These are phyloP conservation scores for Pangasius krempfi DNA, from an alignment of 2,797 vertebrate species.

Conservation along the genomic window DNA sequence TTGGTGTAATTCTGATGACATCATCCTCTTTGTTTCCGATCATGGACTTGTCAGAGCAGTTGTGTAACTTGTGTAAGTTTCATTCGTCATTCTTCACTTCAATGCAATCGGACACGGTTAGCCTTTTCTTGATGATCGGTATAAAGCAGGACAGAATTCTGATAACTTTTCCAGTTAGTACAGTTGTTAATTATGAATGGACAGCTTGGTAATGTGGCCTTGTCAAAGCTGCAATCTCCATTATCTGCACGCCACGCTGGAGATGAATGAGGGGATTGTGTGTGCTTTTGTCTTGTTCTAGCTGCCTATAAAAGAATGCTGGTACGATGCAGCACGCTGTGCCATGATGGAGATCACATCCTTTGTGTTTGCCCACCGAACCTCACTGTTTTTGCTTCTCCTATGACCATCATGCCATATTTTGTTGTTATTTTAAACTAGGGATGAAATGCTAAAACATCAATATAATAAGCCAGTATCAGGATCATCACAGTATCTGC, in stretches of 20 bases:
- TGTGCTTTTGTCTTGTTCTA: slow-evolving; percentile 64
- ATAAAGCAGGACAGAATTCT: background rate
- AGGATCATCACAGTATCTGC: background rate
- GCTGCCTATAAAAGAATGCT: slow-evolving; percentile 67
- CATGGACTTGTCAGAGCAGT: background rate
- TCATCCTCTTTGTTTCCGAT: background rate
- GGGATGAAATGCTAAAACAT: background rate
- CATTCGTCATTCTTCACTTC: background rate
- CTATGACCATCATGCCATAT: slow-evolving; percentile 11
- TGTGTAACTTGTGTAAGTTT: background rate
- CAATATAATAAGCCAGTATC: background rate
- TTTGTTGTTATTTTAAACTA: background rate
- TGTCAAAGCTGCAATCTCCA: slow-evolving; percentile 49
- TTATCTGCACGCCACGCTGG: slow-evolving; percentile 70
- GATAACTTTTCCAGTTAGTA: slow-evolving; percentile 11
- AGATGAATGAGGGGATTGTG: slow-evolving; percentile 74
- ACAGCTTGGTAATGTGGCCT: background rate
- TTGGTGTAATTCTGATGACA: background rate
- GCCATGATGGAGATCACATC: slow-evolving; percentile 61
- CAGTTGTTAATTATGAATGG: background rate
- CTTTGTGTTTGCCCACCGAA: slow-evolving; percentile 72
- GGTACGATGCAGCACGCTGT: slow-evolving; percentile 68
- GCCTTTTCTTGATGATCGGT: background rate
- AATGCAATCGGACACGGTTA: background rate
- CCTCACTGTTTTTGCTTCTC: slow-evolving; percentile 61